phyloP scores from a whole-genome alignment of 2,888 invertebrate species.

The Agrotis clavis region DNA sequence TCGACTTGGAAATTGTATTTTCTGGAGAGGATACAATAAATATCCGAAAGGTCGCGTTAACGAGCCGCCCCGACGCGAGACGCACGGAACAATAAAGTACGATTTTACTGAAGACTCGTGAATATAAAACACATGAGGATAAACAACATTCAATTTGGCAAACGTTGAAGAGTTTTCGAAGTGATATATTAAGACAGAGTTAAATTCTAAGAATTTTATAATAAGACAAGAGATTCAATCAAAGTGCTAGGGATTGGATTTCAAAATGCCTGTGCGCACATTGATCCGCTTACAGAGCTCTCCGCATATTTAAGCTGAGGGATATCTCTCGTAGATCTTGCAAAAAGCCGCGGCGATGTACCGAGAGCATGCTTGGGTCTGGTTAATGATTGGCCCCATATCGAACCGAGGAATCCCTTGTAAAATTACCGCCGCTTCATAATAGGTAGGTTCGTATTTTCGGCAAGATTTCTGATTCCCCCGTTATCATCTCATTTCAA shows the following conservation, averaged over 20 bases:
- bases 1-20: slow-evolving; percentile 89
- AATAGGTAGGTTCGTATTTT: slow-evolving; percentile 87
- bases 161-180: slow-evolving; percentile 68
- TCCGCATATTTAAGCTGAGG: slow-evolving; percentile 80
- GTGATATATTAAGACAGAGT: slow-evolving; percentile 64
- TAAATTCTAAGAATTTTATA: slow-evolving; percentile 66
- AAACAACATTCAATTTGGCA: slow-evolving; percentile 78
- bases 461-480: slow-evolving; percentile 88
- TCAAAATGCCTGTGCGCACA: slow-evolving; percentile 74
- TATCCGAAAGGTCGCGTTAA: slow-evolving; percentile 90
- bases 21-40: slow-evolving; percentile 90
- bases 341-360: slow-evolving; percentile 81
- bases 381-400: slow-evolving; percentile 89
- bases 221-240: slow-evolving; percentile 68
- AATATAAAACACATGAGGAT: slow-evolving; percentile 78
- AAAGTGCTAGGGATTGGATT: slow-evolving; percentile 70
- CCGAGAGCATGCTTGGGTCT: slow-evolving; percentile 73
- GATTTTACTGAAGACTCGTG: slow-evolving; percentile 82
- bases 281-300: slow-evolving; percentile 80
- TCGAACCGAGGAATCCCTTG: slow-evolving; percentile 88
- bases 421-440: slow-evolving; percentile 88
- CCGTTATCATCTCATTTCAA: slow-evolving; percentile 88
- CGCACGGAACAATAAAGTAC: slow-evolving; percentile 88
- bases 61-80: slow-evolving; percentile 85
- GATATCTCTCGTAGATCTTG: slow-evolving; percentile 85